Conservation (phyloP, 2,888 invertebrate species). For the Tribolium freemani region DNA sequence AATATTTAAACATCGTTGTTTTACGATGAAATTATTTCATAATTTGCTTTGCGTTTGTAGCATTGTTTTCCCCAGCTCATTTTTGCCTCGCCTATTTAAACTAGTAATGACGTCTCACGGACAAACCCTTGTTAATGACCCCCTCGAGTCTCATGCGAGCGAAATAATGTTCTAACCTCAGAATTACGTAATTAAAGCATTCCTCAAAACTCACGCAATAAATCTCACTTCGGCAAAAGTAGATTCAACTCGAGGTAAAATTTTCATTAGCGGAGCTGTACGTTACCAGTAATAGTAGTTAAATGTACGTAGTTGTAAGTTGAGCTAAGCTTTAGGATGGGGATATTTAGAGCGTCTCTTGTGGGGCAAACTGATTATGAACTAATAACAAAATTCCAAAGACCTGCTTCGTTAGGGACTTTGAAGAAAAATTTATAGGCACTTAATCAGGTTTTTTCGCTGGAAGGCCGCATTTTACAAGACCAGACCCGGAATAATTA, state of each 20-base stretch:
- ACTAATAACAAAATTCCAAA: constrained; percentile 36
- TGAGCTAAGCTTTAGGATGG: constrained; percentile 10
- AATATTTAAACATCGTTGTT: no score
- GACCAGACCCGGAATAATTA: constrained; percentile 2
- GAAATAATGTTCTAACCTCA: no score
- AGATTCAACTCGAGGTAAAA: constrained; percentile 25
- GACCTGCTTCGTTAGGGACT: neutral
- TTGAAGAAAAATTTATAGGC: constrained; percentile 21
- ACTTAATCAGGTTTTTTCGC: neutral
- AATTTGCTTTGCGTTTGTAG: no score
- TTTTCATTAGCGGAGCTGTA: constrained; percentile 26
- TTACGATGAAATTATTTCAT: no score
- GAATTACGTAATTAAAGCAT: neutral
- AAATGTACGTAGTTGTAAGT: constrained; percentile 15
- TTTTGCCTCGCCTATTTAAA: no score
- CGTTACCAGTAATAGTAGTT: constrained; percentile 35
- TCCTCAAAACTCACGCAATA: neutral
- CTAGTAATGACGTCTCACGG: no score
- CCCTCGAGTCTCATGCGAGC: neutral
- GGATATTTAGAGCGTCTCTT: constrained; percentile 21
- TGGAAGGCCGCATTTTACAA: neutral
- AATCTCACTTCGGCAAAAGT: constrained; percentile 9
- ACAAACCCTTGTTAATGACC: neutral
- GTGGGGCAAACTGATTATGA: constrained; percentile 18
- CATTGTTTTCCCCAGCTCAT: no score